Evolutionary conservation across 2,888 invertebrate species (phyloP), one percentile per base, ranked within the genome.

Genomic region (Laspeyria flexula): DNA sequence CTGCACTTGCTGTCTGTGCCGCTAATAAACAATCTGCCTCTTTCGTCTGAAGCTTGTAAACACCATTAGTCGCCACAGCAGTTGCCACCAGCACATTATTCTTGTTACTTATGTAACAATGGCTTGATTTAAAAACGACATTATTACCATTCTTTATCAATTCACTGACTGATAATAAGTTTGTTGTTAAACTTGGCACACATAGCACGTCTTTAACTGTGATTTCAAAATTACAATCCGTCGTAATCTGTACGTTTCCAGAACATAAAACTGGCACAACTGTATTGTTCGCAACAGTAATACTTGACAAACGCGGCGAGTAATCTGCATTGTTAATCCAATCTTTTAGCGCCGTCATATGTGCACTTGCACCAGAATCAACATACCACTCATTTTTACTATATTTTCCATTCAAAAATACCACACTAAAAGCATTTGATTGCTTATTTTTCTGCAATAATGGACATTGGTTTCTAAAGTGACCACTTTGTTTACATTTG

Each of bases 121-220:
- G 30, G 12, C 15, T 42, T 0, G 31, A 6, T 0, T 1, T 13
- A 25, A 66, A 66, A 0, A 1, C 0, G 0, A 66, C 60, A 18
- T 21, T 55, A 21, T 63, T 66, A 0, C 61, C 56, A 11, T 46
- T 57, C 2, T 27, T 25, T 3, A 65, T 53, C 0, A 70, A 27
- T 38, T 64, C 43, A 33, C 75, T 73, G 0, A 73, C 69, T 0
- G 58, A 64, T 1, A 60, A 6, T 0, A 63, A 9, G 6, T 56
- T 62, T 1, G 56, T 63, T 0, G 57, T 52, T 0, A 75, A 25
- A 4, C 40, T 54, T 6, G 68, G 72, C 1, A 72, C 53, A 40
- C 63, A 75, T 11, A 71, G 38, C 0, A 71, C 63, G 10, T 53
- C 35, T 13, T 55, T 41, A 0, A 69, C 46, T 3, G 21, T 21